Conservation (phyloP, 1,140 invertebrate species). For the Stratiolaelaps scimitus region DNA sequence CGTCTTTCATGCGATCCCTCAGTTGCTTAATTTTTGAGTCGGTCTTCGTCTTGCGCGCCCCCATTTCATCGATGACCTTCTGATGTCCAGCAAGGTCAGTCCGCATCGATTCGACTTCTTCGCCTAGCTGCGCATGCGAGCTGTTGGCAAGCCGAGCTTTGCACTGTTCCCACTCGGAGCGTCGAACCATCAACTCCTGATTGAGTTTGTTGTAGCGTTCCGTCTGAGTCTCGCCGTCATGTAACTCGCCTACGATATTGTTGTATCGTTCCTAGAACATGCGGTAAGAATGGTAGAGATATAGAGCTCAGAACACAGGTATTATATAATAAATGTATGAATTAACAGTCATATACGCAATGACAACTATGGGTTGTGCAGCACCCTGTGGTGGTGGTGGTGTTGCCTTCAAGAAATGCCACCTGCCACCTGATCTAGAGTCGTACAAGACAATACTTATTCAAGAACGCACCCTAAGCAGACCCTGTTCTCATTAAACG, state of each 20-base stretch:
- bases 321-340: too few species aligned
- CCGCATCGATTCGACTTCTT: background rate
- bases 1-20: slow-evolving; percentile 63
- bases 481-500: too few species aligned
- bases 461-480: too few species aligned
- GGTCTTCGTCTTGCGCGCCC: slow-evolving; percentile 49
- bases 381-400: too few species aligned
- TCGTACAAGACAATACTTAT: too few species aligned
- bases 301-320: too few species aligned
- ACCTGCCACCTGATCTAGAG: too few species aligned
- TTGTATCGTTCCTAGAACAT: background rate
- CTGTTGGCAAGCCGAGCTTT: slow-evolving; percentile 24
- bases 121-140: background rate
- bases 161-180: slow-evolving; percentile 21
- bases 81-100: slow-evolving; percentile 26
- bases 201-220: slow-evolving; percentile 8
- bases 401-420: too few species aligned
- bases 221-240: background rate
- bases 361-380: too few species aligned
- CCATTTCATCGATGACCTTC: background rate
- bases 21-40: slow-evolving; percentile 56
- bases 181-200: slow-evolving; percentile 2
- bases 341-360: too few species aligned
- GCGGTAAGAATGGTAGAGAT: background rate
- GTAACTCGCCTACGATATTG: background rate